phyloP scores from a whole-genome alignment of 2,888 invertebrate species.

The Aporophyla nigra region DNA sequence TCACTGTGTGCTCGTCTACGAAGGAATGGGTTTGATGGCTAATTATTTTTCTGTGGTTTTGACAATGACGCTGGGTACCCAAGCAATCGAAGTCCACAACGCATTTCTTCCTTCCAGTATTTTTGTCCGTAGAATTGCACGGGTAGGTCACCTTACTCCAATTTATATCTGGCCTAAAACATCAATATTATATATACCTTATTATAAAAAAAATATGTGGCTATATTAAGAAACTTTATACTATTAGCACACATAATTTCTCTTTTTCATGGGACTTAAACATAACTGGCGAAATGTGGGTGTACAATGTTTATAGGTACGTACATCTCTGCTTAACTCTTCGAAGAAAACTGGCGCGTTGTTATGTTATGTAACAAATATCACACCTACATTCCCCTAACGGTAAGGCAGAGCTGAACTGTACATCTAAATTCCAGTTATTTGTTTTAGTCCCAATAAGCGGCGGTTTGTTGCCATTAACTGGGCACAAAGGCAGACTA shows the following conservation, averaged over 20 bases:
- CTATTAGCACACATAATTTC: neutral
- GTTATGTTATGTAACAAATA: neutral
- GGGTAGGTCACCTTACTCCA: conserved; percentile 15
- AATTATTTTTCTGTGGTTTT: neutral
- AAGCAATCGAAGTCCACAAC: conserved; percentile 31
- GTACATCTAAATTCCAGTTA: neutral
- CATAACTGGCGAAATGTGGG: neutral
- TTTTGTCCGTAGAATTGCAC: conserved; percentile 25
- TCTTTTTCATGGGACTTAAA: neutral
- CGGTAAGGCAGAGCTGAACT: too few relatives aligned
- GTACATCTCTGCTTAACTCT: neutral
- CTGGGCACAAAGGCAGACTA: neutral
- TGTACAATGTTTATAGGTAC: neutral
- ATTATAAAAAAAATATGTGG: neutral
- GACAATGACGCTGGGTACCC: neutral
- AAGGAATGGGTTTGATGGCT: conserved; percentile 10
- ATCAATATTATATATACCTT: neutral
- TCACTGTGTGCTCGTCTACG: neutral
- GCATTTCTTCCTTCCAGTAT: conserved; percentile 20
- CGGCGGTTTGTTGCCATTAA: neutral
- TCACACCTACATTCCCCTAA: neutral
- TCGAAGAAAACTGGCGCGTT: neutral
- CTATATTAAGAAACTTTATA: neutral
- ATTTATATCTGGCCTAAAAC: conserved; percentile 29
- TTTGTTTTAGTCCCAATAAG: neutral